Base-by-base conservation (phyloP, 2,113 vertebrate species). In the Heterotilapia buettikoferi region DNA sequence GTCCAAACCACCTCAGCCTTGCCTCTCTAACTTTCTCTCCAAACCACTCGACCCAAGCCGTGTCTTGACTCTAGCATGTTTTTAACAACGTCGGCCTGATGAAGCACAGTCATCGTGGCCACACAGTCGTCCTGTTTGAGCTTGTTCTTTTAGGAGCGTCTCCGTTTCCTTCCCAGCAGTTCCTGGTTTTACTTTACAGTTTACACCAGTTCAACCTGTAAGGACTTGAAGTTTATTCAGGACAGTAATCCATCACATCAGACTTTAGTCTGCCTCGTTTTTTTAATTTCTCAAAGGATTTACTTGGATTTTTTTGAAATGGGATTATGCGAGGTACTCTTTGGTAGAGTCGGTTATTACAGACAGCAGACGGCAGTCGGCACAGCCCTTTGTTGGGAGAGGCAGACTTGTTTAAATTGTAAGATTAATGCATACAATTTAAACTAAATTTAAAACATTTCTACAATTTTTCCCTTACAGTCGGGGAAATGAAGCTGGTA, bases 271-370 rank as follows among this genome's bases (percentile, higher is more conserved):
- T 29, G 14, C 2, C 9, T 78, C 4, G 2, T 4, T 76, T 73
- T 43, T 73, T 38, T 38, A 7, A 73, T 45, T 73, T 73, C n/a
- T 73, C 14, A 47, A 76, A 76, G 43, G 71, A 47, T 76, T 50
- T 50, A 18, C 43, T 50, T 43, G 12, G 38, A 43, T 71, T 45
- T 45, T 33, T 9, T 24, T 71, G 1, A 16, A 71, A 14, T 61
- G 21, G 21, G 13, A 14, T 45, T 16, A 45, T 16, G 16, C 1
- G 71, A 31, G 71, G 6, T 19, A 18, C 40, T 29, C 9, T 47
- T 47, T 7, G 43, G 43, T 10, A 11, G 68, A 26, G 40, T 12
- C 6, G 2, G 14, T 47, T 31, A 29, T 47, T 47, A 29, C 43
- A 26, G 21, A 47, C 40, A 16, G 38, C 66, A 71, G 36, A 43